Evolutionary conservation across 2,797 vertebrate species (phyloP).

Genomic region (Buceros bicornis): DNA sequence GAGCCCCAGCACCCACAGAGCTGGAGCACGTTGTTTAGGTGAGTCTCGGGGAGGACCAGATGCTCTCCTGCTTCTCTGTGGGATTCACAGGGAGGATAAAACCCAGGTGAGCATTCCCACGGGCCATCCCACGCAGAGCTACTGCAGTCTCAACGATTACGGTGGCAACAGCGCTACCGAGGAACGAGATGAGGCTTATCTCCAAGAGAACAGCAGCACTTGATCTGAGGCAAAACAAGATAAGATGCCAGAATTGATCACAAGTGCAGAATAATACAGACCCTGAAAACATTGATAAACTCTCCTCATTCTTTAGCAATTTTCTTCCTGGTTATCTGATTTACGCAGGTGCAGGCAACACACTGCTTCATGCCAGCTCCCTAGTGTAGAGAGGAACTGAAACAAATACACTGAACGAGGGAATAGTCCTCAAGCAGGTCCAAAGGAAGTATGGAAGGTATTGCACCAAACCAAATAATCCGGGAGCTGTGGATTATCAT

Average conservation of each 20-base stretch:
- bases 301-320: background rate
- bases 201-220: background rate
- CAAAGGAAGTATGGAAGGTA: background rate
- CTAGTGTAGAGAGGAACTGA: background rate
- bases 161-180: background rate
- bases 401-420: background rate
- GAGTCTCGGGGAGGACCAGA: background rate
- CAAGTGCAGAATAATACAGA: background rate
- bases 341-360: background rate
- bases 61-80: background rate
- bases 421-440: background rate
- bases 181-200: background rate
- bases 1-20: background rate
- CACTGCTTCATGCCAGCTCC: background rate
- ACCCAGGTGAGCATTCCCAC: background rate
- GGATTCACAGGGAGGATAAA: background rate
- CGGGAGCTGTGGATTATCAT: background rate
- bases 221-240: conserved; percentile 5
- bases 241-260: background rate
- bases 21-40: rapidly evolving
- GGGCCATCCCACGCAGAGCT: background rate
- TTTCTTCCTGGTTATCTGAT: background rate
- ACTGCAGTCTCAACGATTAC: rapidly evolving
- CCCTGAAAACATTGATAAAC: conserved; percentile 7
- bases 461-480: background rate